Percentiles rank a stretch among this genome's conserved stretches.
Conservation (phyloP, 2,113 vertebrate species). For the Oryzias woworae region DNA sequence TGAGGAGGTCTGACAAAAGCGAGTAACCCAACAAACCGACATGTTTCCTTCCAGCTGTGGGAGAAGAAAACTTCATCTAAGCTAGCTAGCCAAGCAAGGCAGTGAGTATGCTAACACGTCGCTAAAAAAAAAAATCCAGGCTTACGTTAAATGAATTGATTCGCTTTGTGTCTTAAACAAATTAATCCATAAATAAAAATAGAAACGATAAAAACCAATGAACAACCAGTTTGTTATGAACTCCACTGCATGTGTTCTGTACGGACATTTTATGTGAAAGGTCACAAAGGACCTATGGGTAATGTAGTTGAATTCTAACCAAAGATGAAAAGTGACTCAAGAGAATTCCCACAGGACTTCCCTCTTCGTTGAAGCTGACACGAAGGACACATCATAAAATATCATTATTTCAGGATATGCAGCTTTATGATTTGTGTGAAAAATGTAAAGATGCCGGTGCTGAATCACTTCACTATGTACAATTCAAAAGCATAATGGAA, state of each 20-base stretch:
- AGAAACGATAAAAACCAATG: neutral
- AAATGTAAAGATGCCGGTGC: too few relatives aligned
- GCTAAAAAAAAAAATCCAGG: neutral
- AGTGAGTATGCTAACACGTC: too few relatives aligned
- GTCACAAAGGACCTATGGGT: slow-evolving; percentile 58
- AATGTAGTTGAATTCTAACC: slow-evolving; percentile 39
- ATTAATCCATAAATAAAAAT: neutral
- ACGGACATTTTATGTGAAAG: slow-evolving; percentile 70
- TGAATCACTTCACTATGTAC: too few relatives aligned
- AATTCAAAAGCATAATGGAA: too few relatives aligned
- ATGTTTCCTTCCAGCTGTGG: slow-evolving; percentile 27
- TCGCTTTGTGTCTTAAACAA: neutral
- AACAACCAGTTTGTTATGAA: neutral
- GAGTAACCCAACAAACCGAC: slow-evolving; percentile 40
- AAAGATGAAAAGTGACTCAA: neutral
- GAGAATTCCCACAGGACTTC: too few relatives aligned
- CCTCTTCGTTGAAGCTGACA: too few relatives aligned
- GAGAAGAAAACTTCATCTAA: too few relatives aligned
- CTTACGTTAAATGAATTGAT: neutral
- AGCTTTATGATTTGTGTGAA: too few relatives aligned
- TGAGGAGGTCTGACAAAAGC: slow-evolving; percentile 23
- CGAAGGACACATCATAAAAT: too few relatives aligned
- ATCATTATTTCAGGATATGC: too few relatives aligned
- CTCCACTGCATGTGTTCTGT: slow-evolving; percentile 10
- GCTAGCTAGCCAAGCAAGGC: too few relatives aligned